These are phyloP conservation scores for Novumbra hubbsi DNA, from an alignment of 2,797 vertebrate species.

Conservation along the genomic window DNA sequence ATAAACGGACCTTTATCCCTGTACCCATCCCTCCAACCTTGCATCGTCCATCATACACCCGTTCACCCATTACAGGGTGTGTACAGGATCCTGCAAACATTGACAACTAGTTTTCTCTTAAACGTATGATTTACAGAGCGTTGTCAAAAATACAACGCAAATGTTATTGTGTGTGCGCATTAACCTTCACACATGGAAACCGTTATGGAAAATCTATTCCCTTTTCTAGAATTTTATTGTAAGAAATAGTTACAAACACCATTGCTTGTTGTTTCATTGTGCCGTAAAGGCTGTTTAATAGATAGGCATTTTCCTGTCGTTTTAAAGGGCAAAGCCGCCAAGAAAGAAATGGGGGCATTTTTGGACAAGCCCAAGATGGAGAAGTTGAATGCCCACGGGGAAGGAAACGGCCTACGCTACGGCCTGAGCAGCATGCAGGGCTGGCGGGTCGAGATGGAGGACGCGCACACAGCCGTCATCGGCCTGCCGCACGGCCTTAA, in stretches of 20 bases:
- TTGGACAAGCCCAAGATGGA: conserved; percentile 99
- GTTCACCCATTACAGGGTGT: not conserved
- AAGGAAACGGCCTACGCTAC: conserved; percentile 90
- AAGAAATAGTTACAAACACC: not conserved
- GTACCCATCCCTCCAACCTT: not conserved
- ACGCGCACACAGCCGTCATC: conserved; percentile 95
- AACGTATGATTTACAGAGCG: not conserved
- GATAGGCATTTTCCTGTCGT: not conserved
- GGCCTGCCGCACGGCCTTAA: conserved; percentile 93
- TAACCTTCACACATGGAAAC: too few species aligned
- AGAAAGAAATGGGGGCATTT: conserved; percentile 91
- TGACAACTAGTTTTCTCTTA: not conserved
- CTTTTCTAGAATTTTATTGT: not conserved
- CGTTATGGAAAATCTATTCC: not conserved
- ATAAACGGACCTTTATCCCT: not conserved
- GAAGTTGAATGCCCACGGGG: conserved; percentile 95
- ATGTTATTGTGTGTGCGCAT: not conserved
- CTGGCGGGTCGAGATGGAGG: conserved; percentile 99
- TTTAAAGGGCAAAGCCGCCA: not conserved
- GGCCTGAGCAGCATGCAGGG: conserved; percentile 99
- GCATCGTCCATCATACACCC: not conserved
- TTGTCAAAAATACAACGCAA: not conserved
- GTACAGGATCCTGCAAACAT: not conserved
- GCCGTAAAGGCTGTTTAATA: not conserved
- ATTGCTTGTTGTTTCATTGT: not conserved